These are phyloP conservation scores for Globicephala melas DNA, from an alignment of 2,113 vertebrate genomes.

Conservation along the genomic window DNA sequence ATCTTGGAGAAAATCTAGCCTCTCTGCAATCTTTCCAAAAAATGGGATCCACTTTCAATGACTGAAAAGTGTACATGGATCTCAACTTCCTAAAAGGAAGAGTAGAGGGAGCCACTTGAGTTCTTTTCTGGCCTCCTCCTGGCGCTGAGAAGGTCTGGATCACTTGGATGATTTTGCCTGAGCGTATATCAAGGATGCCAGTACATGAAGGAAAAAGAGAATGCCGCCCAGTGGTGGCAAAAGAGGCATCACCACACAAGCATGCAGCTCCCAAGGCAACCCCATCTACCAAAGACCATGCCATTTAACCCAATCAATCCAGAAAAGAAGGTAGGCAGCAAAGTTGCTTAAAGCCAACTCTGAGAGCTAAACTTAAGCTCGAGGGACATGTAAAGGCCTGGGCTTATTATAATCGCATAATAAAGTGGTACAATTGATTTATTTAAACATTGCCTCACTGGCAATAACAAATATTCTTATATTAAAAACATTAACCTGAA, in stretches of 20 bases:
- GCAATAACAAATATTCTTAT: conserved; percentile 53
- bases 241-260: not conserved
- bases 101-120: not conserved
- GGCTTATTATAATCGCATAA: conserved; percentile 43
- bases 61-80: not conserved
- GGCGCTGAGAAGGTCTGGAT: not conserved
- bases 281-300: not conserved
- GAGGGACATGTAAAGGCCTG: not conserved
- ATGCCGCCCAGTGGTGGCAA: not conserved
- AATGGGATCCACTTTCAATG: not conserved
- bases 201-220: not conserved
- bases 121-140: not conserved
- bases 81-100: not conserved
- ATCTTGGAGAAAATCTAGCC: not conserved
- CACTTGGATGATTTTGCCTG: not conserved
- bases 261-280: not conserved
- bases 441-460: conserved; percentile 56
- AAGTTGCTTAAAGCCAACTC: conserved; percentile 13
- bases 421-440: conserved; percentile 63
- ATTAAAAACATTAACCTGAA: conserved; percentile 61
- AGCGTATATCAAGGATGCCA: not conserved
- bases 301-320: not conserved
- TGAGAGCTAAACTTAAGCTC: conserved; percentile 28
- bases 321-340: not conserved
- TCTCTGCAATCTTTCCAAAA: not conserved